phyloP scores from a whole-genome alignment of 2,888 invertebrate species.

The Elmis aenea region DNA sequence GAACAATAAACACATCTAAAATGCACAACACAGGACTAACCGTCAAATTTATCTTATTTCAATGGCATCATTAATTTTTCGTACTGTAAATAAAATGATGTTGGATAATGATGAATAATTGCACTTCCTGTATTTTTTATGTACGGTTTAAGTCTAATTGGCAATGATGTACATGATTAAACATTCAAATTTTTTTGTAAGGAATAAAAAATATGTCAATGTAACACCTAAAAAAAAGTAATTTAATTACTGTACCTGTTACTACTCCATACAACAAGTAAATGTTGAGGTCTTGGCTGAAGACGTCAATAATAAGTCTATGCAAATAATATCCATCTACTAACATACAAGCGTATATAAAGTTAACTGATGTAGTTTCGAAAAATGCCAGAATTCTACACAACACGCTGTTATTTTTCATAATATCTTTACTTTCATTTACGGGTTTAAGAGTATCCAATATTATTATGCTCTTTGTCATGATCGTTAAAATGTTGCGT shows the following conservation, averaged over 20 bases:
- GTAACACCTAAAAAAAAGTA: too few relatives aligned
- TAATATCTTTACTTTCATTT: slow-evolving; percentile 44
- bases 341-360: slow-evolving; percentile 66
- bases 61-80: too few relatives aligned
- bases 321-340: slow-evolving; percentile 63
- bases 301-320: slow-evolving; percentile 60
- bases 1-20: too few relatives aligned
- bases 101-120: too few relatives aligned
- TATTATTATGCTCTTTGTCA: slow-evolving; percentile 54
- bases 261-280: slow-evolving; percentile 47
- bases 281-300: slow-evolving; percentile 53
- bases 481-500: slow-evolving; percentile 54
- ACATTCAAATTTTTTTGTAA: too few relatives aligned
- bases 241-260: slow-evolving; percentile 46
- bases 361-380: slow-evolving; percentile 53
- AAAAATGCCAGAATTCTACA: slow-evolving; percentile 55
- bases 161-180: too few relatives aligned
- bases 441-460: slow-evolving; percentile 51
- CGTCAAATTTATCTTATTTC: too few relatives aligned
- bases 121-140: too few relatives aligned
- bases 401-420: slow-evolving; percentile 49
- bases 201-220: too few relatives aligned
- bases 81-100: too few relatives aligned
- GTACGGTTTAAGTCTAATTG: too few relatives aligned
- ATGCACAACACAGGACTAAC: too few relatives aligned